Evolutionary conservation across 2,888 invertebrate species (phyloP).

Genomic region (Neocrepidodera transversa): DNA sequence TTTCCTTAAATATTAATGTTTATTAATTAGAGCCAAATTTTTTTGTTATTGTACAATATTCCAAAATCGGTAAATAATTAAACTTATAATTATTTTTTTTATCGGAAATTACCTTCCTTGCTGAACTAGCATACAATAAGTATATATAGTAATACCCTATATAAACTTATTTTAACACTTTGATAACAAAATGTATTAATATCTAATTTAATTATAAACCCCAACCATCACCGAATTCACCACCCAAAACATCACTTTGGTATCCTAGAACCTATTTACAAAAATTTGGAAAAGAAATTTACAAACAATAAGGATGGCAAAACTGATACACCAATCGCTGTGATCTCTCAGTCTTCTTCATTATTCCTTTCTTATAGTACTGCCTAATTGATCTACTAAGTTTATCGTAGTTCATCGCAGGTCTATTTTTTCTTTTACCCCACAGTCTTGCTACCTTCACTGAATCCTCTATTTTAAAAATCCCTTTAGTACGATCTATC

Average conservation of each 20-base stretch:
- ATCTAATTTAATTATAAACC: conserved; percentile 31
- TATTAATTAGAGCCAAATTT: background rate
- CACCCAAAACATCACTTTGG: conserved; percentile 33
- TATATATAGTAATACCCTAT: conserved; percentile 56
- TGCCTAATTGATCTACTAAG: conserved; percentile 96
- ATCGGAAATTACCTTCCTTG: conserved; percentile 66
- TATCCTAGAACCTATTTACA: conserved; percentile 29
- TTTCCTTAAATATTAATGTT: conserved; percentile 8
- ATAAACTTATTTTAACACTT: conserved; percentile 47
- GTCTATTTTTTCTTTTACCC: conserved; percentile 97
- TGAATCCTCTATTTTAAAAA: conserved; percentile 99
- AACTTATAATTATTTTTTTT: conserved; percentile 51
- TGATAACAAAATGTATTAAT: conserved; percentile 55
- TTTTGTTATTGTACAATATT: too few relatives aligned
- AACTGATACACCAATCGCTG: conserved; percentile 99
- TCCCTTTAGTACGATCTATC: conserved; percentile 92
- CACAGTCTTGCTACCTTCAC: conserved; percentile 96
- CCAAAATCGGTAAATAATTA: conserved; percentile 57
- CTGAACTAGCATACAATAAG: conserved; percentile 43
- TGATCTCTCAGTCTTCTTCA: conserved; percentile 98
- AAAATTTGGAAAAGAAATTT: conserved; percentile 54
- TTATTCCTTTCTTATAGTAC: conserved; percentile 99
- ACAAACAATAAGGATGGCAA: conserved; percentile 92
- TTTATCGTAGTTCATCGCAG: conserved; percentile 99
- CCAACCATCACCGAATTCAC: conserved; percentile 29